Percentiles rank a stretch among this genome's conserved stretches.
These are phyloP conservation scores for Heliconius erato DNA, from an alignment of 2,888 invertebrate genomes.

Conservation along the genomic window DNA sequence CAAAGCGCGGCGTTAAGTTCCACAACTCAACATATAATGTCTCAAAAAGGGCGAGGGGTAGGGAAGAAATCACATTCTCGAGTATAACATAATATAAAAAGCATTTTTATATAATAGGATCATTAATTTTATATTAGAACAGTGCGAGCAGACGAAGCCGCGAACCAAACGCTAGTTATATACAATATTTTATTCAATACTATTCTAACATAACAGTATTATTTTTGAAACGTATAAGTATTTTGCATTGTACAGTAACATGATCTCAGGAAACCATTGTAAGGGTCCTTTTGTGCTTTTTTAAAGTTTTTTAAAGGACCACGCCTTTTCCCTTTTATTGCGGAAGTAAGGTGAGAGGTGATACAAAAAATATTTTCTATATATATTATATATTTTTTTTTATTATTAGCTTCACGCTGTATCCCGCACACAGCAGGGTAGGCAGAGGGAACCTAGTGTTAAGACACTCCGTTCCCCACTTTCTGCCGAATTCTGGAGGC, in stretches of 20 bases:
- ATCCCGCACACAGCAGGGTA: too few species aligned
- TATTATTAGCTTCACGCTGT: not conserved
- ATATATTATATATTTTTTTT: slow-evolving; percentile 22
- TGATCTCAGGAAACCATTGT: slow-evolving; percentile 30
- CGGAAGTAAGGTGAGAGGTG: slow-evolving; percentile 46
- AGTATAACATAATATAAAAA: too few species aligned
- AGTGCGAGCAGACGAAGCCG: not conserved
- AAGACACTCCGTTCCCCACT: too few species aligned
- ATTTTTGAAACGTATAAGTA: slow-evolving; percentile 2
- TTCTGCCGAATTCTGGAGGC: too few species aligned
- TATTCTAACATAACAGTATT: slow-evolving; percentile 22
- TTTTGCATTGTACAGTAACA: slow-evolving; percentile 20
- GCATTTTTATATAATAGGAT: too few species aligned
- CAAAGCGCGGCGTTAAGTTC: too few species aligned
- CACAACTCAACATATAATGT: too few species aligned
- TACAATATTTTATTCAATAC: not conserved
- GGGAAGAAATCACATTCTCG: too few species aligned
- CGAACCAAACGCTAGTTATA: not conserved
- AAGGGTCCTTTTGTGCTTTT: slow-evolving; percentile 7
- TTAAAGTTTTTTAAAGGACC: slow-evolving; percentile 45
- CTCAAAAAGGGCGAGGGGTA: too few species aligned
- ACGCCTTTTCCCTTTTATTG: slow-evolving; percentile 43
- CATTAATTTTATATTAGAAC: not conserved
- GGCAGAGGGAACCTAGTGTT: too few species aligned
- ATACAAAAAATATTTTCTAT: slow-evolving; percentile 42